phyloP scores from a whole-genome alignment of 2,888 invertebrate species.

The Acanthoscelides obtectus region DNA sequence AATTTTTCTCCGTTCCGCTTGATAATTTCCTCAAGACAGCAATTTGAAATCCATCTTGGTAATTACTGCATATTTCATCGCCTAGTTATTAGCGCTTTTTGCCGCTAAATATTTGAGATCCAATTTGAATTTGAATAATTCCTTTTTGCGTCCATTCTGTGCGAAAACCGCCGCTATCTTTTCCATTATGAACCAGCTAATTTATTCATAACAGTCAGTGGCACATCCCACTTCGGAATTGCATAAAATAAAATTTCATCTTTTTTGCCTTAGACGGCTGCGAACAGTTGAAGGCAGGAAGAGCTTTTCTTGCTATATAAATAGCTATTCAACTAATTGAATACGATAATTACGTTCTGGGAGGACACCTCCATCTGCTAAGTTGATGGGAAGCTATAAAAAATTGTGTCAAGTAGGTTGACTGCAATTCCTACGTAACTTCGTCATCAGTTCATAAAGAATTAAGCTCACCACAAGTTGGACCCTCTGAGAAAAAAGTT shows the following conservation, averaged over 20 bases:
- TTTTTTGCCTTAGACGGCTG: not conserved
- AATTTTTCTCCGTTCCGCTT: no score
- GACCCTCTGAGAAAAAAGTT: no score
- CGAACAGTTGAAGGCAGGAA: not conserved
- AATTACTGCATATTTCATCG: not conserved
- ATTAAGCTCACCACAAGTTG: no score
- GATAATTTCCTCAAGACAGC: not conserved
- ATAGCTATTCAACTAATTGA: constrained; percentile 7
- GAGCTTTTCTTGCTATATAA: not conserved
- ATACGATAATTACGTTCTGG: constrained; percentile 2
- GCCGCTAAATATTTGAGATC: constrained; percentile 10
- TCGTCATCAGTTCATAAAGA: no score
- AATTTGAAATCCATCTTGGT: not conserved
- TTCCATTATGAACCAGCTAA: constrained; percentile 10
- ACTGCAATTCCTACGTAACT: no score
- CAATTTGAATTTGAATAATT: constrained; percentile 10
- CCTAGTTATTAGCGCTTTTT: not conserved
- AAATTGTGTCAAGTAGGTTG: not conserved
- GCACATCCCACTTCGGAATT: constrained; percentile 6
- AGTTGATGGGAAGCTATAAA: not conserved
- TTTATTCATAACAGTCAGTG: constrained; percentile 11
- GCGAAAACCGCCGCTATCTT: constrained; percentile 2
- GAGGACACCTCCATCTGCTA: not conserved
- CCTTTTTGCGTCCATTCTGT: constrained; percentile 6
- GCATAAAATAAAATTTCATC: constrained; percentile 7